Base-by-base conservation (phyloP, 2,113 vertebrate species). In the Oplegnathus fasciatus region DNA sequence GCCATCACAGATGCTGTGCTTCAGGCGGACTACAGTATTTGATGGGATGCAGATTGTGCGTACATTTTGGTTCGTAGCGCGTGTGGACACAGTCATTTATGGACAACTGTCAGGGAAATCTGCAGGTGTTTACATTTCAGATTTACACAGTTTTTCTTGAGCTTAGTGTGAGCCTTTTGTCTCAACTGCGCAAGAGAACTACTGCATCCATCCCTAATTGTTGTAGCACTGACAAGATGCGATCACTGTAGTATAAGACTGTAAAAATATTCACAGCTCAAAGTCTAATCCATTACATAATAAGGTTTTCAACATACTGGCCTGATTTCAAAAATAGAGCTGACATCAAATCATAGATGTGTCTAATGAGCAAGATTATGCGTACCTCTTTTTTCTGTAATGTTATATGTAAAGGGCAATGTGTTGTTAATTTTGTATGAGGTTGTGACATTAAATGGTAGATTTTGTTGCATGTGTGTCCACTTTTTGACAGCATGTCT, bases 1-100 rank as follows among this genome's bases (percentile, higher is more conserved):
- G 91, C 86, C 88, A 83, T 89, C 88, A 94, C 91, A 94, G 92
- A 94, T 94, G 91, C 90, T 89, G 52, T 22, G 90, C 90, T 95
- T 94, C 86, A 88, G 80, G 70, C 3, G 7, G 46, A 82, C 75
- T 40, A 64, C 34, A 58, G 70, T 73, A 73, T 94, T 90, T 93
- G 92, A 87, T 87, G 94, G 89, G 92, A 94, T 88, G 90, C 0
- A 66, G 91, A 94, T 90, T 80, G 92, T 26, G 44, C 32, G 18
- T 50, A 30, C 15, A 2, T 70, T 67, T 69, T 22, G 26, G 48
- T 42, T 44, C 2, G 3, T 14, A 46, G 58, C 54, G 58, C 37
- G 44, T 84, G 68, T 84, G 85, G 81, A 80, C 70, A 50, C 44
- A 90, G 64, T 70, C 85, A 91, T 90, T 88, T 82, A 69, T 90